Conservation (phyloP, 1,140 invertebrate species). For the Matsumurasca onukii region DNA sequence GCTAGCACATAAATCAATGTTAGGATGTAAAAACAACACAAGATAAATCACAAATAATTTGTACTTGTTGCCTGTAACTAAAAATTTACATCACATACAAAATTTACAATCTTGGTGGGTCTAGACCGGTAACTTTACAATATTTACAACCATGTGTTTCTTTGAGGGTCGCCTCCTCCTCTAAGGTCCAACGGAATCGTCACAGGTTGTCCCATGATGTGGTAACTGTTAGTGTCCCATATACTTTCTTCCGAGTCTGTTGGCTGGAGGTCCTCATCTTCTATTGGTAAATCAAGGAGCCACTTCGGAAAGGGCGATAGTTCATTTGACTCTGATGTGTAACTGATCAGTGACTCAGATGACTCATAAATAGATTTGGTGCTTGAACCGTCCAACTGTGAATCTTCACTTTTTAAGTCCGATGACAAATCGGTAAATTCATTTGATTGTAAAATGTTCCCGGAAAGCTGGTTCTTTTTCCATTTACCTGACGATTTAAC, state of each 20-base stretch:
- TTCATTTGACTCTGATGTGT: background rate
- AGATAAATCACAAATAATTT: no score
- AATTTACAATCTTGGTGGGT: no score
- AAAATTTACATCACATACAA: no score
- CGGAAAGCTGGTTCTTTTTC: background rate
- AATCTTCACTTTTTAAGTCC: background rate
- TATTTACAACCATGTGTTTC: background rate
- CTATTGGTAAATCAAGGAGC: slow-evolving; percentile 8
- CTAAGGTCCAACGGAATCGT: no score
- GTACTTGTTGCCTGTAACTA: no score
- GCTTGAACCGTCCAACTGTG: background rate
- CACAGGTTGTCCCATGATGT: slow-evolving; percentile 8
- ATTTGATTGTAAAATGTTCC: background rate
- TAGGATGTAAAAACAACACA: no score
- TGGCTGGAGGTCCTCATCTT: no score
- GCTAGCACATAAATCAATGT: no score
- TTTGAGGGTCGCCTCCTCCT: slow-evolving; percentile 17
- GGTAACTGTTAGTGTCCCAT: background rate
- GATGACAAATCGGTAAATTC: background rate
- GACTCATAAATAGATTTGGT: background rate
- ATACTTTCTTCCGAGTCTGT: background rate
- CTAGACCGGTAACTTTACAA: no score
- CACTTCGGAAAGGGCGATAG: background rate
- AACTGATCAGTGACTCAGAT: background rate
- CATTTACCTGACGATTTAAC: background rate